A percentile compares a stretch with the other conserved stretches of the same genome.
These are phyloP conservation scores for Drymodes brunneopygia DNA, from an alignment of 2,113 vertebrate genomes.

Conservation along the genomic window DNA sequence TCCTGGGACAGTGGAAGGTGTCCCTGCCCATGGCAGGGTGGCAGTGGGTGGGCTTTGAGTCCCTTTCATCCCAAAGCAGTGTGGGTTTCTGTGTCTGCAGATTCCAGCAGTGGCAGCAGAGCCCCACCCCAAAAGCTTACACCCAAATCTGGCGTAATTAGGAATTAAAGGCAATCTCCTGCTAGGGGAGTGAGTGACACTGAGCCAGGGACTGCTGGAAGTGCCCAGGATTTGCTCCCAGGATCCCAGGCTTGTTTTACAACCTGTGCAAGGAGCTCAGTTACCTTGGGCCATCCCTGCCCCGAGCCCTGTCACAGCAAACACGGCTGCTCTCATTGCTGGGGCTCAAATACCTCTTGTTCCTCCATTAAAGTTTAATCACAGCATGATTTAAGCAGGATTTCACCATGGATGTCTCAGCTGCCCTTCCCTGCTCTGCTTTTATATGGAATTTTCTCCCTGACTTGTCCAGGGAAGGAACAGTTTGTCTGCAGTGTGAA, in stretches of 20 bases:
- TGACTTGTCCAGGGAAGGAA: not conserved
- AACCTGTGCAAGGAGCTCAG: accelerated
- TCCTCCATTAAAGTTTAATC: not conserved
- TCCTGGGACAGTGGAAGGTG: accelerated
- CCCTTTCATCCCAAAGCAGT: not conserved
- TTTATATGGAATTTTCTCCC: not conserved
- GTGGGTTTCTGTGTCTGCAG: not conserved
- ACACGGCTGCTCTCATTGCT: not conserved
- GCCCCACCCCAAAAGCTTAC: not conserved
- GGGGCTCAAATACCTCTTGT: not conserved
- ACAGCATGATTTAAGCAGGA: not conserved
- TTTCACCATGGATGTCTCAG: not conserved
- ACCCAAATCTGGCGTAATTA: not conserved
- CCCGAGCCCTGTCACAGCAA: accelerated
- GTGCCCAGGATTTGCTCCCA: accelerated
- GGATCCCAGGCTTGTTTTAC: not conserved
- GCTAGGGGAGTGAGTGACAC: not conserved
- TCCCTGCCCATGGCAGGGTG: not conserved
- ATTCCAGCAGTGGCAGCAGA: not conserved
- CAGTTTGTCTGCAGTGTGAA: not conserved
- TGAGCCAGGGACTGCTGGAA: not conserved
- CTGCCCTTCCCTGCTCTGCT: not conserved
- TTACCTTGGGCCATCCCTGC: not conserved
- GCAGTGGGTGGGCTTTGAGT: accelerated
- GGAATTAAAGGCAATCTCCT: not conserved